A percentile compares a stretch with the other conserved stretches of the same genome.
Conservation (phyloP, 2,113 vertebrate species). For the Arenaria interpres region DNA sequence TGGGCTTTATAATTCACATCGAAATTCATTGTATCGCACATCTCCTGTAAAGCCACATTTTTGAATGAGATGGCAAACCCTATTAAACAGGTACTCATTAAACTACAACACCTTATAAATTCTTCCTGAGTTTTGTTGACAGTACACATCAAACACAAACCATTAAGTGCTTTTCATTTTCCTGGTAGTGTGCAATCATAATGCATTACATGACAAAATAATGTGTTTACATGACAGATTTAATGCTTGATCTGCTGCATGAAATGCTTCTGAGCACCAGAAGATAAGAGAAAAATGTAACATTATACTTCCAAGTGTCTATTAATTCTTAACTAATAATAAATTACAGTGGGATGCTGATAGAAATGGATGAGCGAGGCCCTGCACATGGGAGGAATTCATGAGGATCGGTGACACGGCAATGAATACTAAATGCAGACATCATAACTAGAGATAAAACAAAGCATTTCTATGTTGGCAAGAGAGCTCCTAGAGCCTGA, state of each 20-base stretch:
- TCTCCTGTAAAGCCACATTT: constrained; percentile 10
- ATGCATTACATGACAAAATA: constrained; percentile 63
- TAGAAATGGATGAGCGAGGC: constrained; percentile 33
- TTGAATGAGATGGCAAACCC: constrained; percentile 47
- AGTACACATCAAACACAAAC: constrained; percentile 49
- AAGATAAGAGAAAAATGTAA: constrained; percentile 50
- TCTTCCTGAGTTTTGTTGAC: constrained; percentile 50
- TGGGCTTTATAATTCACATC: constrained; percentile 42
- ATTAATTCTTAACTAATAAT: constrained; percentile 68
- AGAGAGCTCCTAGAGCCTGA: neutral
- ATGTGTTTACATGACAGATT: constrained; percentile 61
- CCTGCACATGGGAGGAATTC: constrained; percentile 31
- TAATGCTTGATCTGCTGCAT: constrained; percentile 49
- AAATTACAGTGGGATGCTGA: constrained; percentile 51
- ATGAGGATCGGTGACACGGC: constrained; percentile 3
- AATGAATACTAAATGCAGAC: constrained; percentile 34
- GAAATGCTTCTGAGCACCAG: constrained; percentile 38
- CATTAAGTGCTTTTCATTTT: constrained; percentile 53
- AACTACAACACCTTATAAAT: constrained; percentile 38
- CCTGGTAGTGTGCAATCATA: constrained; percentile 30
- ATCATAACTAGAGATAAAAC: neutral
- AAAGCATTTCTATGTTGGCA: neutral
- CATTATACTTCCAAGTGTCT: constrained; percentile 57
- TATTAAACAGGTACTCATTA: constrained; percentile 61
- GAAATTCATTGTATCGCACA: constrained; percentile 19